Evolutionary conservation across 2,113 vertebrate genomes (phyloP).

Genomic region (Lipophrys pholis): DNA sequence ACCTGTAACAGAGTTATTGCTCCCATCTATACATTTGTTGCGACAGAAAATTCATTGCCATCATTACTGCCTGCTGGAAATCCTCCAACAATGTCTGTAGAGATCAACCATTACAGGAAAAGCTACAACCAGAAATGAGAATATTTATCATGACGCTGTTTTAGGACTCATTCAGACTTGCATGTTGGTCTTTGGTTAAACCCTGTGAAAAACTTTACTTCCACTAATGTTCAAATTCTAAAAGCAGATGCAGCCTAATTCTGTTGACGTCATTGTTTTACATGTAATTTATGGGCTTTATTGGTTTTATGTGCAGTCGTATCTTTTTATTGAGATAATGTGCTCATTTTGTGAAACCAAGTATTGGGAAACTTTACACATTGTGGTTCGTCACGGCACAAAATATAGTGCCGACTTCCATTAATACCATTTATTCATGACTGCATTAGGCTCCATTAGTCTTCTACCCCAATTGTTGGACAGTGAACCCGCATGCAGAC

Average conservation of each 20-base stretch:
- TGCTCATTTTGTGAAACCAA: neutral
- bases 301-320: neutral
- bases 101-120: constrained; percentile 9
- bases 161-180: constrained; percentile 7
- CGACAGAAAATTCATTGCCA: constrained; percentile 25
- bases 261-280: neutral
- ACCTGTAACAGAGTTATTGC: constrained; percentile 14
- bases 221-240: neutral
- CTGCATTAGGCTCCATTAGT: constrained; percentile 16
- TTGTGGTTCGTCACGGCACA: neutral
- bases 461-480: neutral
- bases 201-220: neutral
- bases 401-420: neutral
- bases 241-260: neutral
- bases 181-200: neutral
- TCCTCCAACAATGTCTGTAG: constrained; percentile 9
- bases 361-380: neutral
- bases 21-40: constrained; percentile 12
- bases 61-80: constrained; percentile 30
- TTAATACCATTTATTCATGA: constrained; percentile 8
- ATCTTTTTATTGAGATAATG: neutral
- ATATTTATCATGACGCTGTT: constrained; percentile 16
- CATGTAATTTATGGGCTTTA: neutral
- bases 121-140: constrained; percentile 11
- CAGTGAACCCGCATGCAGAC: constrained; percentile 1